A percentile compares a stretch with the other conserved stretches of the same genome.
Conservation (phyloP, 2,888 invertebrate genomes). For the Harpagoxenus sublaevis region DNA sequence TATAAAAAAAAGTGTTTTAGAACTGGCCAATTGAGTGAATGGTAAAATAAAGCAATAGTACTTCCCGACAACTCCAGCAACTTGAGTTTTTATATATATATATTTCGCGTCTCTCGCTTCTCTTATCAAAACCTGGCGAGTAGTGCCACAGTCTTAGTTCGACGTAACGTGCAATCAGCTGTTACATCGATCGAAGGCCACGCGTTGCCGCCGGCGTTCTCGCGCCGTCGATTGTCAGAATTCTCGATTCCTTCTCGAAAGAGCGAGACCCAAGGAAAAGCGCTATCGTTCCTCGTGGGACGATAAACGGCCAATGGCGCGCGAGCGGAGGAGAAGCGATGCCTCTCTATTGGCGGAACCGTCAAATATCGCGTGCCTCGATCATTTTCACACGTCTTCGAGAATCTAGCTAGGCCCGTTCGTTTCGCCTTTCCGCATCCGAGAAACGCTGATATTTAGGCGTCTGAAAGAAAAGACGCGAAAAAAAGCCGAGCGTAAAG, state of each 20-base stretch:
- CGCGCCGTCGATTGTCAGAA: constrained; percentile 52
- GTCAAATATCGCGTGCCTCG: not conserved
- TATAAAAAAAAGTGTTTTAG: not conserved
- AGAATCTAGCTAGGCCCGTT: not conserved
- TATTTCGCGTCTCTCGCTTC: constrained; percentile 12
- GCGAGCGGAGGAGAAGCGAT: not conserved
- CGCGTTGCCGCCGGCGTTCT: constrained; percentile 28
- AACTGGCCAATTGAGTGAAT: not conserved
- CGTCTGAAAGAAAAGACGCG: not conserved
- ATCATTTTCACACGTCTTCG: not conserved
- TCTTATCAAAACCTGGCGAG: constrained; percentile 50
- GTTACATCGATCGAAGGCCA: constrained; percentile 69
- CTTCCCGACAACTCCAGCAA: not conserved
- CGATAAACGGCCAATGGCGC: constrained; percentile 8
- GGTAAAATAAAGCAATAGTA: not conserved
- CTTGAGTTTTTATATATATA: constrained; percentile 1
- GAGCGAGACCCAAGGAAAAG: not conserved
- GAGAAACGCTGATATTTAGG: not conserved
- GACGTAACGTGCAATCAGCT: constrained; percentile 70
- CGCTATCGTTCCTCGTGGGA: not conserved
- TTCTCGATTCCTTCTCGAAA: constrained; percentile 32
- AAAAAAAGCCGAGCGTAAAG: not conserved
- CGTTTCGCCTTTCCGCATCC: not conserved
- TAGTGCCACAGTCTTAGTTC: constrained; percentile 40
- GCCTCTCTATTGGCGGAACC: not conserved